Conservation (phyloP, 1,140 invertebrate genomes). For the Sycobia sp. region DNA sequence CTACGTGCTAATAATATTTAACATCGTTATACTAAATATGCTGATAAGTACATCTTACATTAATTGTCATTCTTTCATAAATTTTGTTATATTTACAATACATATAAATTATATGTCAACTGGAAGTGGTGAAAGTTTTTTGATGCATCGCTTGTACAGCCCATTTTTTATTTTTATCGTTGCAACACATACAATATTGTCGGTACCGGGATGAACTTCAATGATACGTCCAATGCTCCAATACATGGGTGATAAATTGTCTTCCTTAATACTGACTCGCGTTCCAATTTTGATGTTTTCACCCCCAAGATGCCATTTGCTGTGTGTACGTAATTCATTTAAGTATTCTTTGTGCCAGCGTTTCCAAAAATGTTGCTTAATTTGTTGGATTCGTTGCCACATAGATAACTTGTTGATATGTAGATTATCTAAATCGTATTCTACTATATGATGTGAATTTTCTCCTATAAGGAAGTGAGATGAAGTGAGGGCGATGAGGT, state of each 20-base stretch:
- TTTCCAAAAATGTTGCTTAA: not conserved
- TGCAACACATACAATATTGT: not conserved
- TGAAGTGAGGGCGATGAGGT: not conserved
- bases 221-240: not conserved
- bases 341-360: not conserved
- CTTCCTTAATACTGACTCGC: not conserved
- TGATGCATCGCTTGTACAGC: too few species aligned
- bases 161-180: too few species aligned
- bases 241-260: not conserved
- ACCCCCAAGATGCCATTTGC: not conserved
- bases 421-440: not conserved
- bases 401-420: not conserved
- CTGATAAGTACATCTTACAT: too few species aligned
- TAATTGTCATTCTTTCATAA: too few species aligned
- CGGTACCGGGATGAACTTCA: not conserved
- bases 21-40: too few species aligned
- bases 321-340: not conserved
- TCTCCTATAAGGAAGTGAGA: conserved; percentile 9
- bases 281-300: not conserved
- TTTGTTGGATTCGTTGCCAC: not conserved
- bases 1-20: too few species aligned
- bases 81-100: too few species aligned
- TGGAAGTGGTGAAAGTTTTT: too few species aligned
- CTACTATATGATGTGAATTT: not conserved
- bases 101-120: too few species aligned